Evolutionary conservation across 2,113 vertebrate species (phyloP).

Genomic region (Podiceps cristatus): DNA sequence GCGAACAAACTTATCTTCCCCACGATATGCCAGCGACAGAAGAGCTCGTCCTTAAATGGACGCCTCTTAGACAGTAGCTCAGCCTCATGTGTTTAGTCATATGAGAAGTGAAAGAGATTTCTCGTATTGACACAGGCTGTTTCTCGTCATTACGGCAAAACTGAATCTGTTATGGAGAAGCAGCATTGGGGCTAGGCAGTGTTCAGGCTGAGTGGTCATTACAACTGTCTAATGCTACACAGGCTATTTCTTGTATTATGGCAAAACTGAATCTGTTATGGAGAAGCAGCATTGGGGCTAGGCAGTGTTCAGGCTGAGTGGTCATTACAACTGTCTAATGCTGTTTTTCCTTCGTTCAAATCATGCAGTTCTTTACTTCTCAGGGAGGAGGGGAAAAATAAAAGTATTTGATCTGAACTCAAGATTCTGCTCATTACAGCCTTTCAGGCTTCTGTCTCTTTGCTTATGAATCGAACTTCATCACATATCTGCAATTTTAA

Average conservation of each 20-base stretch:
- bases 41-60: not conserved
- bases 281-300: not conserved
- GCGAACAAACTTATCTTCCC: not conserved
- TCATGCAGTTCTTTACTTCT: not conserved
- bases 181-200: not conserved
- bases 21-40: not conserved
- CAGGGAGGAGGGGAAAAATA: not conserved
- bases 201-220: not conserved
- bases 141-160: not conserved
- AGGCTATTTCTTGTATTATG: not conserved
- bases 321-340: not conserved
- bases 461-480: not conserved
- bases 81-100: not conserved
- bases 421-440: not conserved
- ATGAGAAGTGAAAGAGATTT: not conserved
- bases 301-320: not conserved
- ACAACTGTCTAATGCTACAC: not conserved
- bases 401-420: not conserved
- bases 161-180: not conserved
- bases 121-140: fast-evolving
- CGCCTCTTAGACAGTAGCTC: not conserved
- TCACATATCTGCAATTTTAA: not conserved
- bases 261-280: not conserved
- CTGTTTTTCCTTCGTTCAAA: not conserved
- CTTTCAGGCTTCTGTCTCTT: not conserved